Evolutionary conservation across 2,888 invertebrate genomes (phyloP).

Genomic region (Synanthedon tipuliformis): DNA sequence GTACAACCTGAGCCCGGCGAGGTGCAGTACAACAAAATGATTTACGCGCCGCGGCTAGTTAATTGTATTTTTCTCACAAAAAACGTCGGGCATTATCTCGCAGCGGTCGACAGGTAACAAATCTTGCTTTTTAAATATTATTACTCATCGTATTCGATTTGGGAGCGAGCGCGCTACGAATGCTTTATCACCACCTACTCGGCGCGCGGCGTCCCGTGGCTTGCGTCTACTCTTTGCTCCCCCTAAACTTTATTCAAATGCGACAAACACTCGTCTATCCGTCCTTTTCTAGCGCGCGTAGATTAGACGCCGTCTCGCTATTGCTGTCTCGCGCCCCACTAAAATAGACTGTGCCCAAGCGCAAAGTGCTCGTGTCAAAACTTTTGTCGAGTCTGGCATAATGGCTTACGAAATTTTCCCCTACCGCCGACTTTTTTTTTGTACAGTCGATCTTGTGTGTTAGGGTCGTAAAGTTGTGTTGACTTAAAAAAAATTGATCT

Average conservation of each 20-base stretch:
- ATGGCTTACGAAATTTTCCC: conserved; percentile 70
- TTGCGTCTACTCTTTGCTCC: conserved; percentile 55
- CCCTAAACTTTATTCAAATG: conserved; percentile 69
- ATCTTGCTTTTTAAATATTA: conserved; percentile 69
- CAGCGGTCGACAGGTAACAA: conserved; percentile 67
- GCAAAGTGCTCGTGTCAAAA: conserved; percentile 69
- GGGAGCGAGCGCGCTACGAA: conserved; percentile 59
- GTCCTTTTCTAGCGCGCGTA: conserved; percentile 42
- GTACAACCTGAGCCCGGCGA: conserved; percentile 55
- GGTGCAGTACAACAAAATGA: conserved; percentile 49
- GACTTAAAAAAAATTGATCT: conserved; percentile 44
- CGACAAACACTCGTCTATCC: conserved; percentile 57
- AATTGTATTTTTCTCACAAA: conserved; percentile 66
- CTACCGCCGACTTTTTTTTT: conserved; percentile 64
- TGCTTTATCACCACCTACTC: conserved; percentile 72
- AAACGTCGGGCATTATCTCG: conserved; percentile 58
- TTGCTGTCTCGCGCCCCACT: conserved; percentile 56
- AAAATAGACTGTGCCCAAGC: conserved; percentile 71
- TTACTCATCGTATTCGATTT: conserved; percentile 70
- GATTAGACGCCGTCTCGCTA: conserved; percentile 36
- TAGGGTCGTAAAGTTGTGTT: conserved; percentile 64
- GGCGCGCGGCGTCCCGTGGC: conserved; percentile 63
- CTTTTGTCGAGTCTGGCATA: conserved; percentile 62
- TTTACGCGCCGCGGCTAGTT: conserved; percentile 56
- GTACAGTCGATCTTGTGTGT: conserved; percentile 57